Percentiles rank a stretch among this genome's conserved stretches.
These are phyloP conservation scores for Lepus townsendii DNA, from an alignment of 2,797 vertebrate genomes.

Conservation along the genomic window DNA sequence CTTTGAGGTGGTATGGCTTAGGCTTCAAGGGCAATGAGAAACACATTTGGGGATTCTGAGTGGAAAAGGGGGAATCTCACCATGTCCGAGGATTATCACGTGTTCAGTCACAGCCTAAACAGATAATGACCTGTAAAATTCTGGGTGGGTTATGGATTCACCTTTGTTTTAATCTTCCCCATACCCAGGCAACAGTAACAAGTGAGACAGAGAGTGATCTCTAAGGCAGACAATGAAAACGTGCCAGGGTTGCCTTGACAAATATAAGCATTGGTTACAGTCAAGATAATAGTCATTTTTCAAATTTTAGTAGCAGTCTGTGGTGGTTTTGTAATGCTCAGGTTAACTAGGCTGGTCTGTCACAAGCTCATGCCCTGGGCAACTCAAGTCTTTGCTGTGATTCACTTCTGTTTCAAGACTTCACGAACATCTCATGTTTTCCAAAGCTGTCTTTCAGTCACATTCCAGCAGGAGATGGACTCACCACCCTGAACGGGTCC, in stretches of 20 bases:
- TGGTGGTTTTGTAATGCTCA: not conserved
- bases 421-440: too few relatives aligned
- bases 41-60: not conserved
- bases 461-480: too few relatives aligned
- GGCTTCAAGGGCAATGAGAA: not conserved
- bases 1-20: not conserved
- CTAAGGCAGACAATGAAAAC: not conserved
- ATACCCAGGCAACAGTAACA: not conserved
- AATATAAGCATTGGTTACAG: conserved; percentile 24
- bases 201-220: not conserved
- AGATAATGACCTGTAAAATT: not conserved
- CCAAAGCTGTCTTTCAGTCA: too few relatives aligned
- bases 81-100: not conserved
- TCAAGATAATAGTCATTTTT: conserved; percentile 53
- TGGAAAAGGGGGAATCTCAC: conserved; percentile 30
- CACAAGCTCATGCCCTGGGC: too few relatives aligned
- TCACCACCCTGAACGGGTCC: too few relatives aligned
- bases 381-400: too few relatives aligned
- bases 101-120: conserved; percentile 15
- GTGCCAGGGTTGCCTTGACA: not conserved
- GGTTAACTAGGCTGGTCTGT: not conserved
- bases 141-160: not conserved
- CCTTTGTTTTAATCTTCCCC: conserved; percentile 42
- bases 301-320: not conserved
- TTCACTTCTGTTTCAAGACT: too few relatives aligned